Evolutionary conservation across 1,140 invertebrate species (phyloP).

Genomic region (Nylanderia fulva): DNA sequence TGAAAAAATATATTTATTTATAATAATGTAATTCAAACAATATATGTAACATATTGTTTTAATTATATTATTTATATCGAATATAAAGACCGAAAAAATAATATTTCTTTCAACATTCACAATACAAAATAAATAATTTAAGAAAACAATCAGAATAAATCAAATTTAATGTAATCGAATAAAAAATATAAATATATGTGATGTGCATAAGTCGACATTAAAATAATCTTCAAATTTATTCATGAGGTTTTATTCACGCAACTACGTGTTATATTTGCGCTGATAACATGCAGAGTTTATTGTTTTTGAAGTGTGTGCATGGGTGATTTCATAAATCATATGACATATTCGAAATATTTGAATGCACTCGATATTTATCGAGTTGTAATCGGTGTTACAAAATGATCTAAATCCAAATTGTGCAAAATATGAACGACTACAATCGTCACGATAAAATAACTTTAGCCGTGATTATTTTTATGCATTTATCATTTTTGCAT

Average conservation of each 20-base stretch:
- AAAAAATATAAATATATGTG: too few species aligned
- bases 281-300: not conserved
- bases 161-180: not conserved
- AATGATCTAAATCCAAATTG: not conserved
- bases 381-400: not conserved
- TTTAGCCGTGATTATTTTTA: slow-evolving; percentile 16
- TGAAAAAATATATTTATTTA: not conserved
- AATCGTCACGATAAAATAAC: slow-evolving; percentile 1
- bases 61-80: too few species aligned
- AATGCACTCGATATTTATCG: not conserved
- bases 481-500: not conserved
- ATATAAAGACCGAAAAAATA: not conserved
- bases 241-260: too few species aligned
- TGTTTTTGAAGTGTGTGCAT: not conserved
- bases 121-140: not conserved
- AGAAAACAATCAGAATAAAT: not conserved
- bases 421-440: not conserved
- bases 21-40: not conserved
- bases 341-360: not conserved
- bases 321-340: not conserved
- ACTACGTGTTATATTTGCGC: not conserved
- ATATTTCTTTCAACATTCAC: not conserved
- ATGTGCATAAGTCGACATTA: not conserved
- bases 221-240: not conserved
- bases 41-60: too few species aligned